A percentile compares a stretch with the other conserved stretches of the same genome.
phyloP scores from a whole-genome alignment of 2,888 invertebrate species.

The Agriopis leucophaearia region DNA sequence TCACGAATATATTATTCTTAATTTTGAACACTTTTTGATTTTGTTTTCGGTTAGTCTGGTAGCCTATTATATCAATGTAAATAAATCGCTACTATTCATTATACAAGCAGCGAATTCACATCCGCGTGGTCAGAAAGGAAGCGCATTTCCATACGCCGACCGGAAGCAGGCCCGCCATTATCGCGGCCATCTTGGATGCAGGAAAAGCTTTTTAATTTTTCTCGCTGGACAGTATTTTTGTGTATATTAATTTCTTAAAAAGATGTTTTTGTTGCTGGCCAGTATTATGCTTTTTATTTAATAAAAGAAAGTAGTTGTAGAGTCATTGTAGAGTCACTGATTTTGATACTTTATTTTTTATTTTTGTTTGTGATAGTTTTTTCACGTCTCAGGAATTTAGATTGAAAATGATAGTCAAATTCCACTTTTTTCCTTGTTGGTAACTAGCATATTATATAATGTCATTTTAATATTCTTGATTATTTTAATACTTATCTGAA shows the following conservation, averaged over 20 bases:
- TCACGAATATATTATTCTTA: too few species aligned
- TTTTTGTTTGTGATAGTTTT: too few species aligned
- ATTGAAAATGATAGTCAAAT: too few species aligned
- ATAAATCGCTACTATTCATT: constrained; percentile 3
- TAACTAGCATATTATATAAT: too few species aligned
- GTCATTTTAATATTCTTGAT: too few species aligned
- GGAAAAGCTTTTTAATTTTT: constrained; percentile 25
- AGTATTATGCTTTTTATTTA: neutral
- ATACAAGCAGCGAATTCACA: constrained; percentile 29
- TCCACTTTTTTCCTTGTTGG: too few species aligned
- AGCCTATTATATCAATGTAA: neutral
- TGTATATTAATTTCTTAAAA: neutral
- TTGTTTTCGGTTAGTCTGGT: too few species aligned
- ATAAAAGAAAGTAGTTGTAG: too few species aligned
- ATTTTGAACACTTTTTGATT: too few species aligned
- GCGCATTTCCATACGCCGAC: constrained; percentile 69
- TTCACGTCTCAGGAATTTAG: too few species aligned
- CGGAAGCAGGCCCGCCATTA: constrained; percentile 78
- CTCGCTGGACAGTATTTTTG: constrained; percentile 10
- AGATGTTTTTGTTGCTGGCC: neutral
- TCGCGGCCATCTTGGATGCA: constrained; percentile 69
- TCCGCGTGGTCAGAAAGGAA: constrained; percentile 60
- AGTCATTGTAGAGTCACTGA: too few species aligned
- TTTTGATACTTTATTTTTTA: neutral
- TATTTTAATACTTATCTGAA: too few species aligned